A percentile compares a stretch with the other conserved stretches of the same genome.
These are phyloP conservation scores for Aspidiotus destructor DNA, from an alignment of 2,888 invertebrate genomes.

Conservation along the genomic window DNA sequence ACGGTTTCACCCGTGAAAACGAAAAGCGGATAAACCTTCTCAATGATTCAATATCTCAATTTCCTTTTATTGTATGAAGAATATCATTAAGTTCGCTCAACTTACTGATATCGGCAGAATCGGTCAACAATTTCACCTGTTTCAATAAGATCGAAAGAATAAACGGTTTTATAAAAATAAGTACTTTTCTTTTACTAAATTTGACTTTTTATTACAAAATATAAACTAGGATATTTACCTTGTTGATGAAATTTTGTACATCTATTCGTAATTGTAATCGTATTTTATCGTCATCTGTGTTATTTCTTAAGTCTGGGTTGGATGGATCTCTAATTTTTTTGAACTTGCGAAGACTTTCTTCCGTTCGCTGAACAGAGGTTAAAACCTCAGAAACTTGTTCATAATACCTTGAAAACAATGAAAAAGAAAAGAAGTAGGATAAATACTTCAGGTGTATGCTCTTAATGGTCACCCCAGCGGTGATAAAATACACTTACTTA, in stretches of 20 bases:
- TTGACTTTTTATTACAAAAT: background rate
- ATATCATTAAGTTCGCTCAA: constrained; percentile 20
- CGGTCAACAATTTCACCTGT: constrained; percentile 15
- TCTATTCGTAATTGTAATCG: constrained; percentile 80
- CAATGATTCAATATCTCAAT: background rate
- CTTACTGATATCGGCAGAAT: constrained; percentile 12
- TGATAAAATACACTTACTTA: constrained; percentile 43
- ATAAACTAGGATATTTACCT: constrained; percentile 42
- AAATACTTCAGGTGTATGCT: no score
- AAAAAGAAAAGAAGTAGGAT: background rate
- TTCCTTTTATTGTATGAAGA: constrained; percentile 14
- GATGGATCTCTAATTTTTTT: constrained; percentile 67
- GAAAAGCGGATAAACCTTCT: background rate
- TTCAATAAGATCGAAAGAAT: background rate
- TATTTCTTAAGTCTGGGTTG: constrained; percentile 45
- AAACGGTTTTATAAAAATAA: background rate
- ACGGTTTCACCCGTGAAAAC: background rate
- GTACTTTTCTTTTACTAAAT: no score
- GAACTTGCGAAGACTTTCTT: constrained; percentile 81
- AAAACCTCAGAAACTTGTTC: constrained; percentile 75
- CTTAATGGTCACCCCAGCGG: background rate
- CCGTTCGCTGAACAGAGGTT: constrained; percentile 87
- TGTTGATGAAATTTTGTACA: constrained; percentile 61
- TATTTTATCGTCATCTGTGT: constrained; percentile 88
- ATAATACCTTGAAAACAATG: constrained; percentile 48